Evolutionary conservation across 2,797 vertebrate species (phyloP).

Genomic region (Argentina silus): DNA sequence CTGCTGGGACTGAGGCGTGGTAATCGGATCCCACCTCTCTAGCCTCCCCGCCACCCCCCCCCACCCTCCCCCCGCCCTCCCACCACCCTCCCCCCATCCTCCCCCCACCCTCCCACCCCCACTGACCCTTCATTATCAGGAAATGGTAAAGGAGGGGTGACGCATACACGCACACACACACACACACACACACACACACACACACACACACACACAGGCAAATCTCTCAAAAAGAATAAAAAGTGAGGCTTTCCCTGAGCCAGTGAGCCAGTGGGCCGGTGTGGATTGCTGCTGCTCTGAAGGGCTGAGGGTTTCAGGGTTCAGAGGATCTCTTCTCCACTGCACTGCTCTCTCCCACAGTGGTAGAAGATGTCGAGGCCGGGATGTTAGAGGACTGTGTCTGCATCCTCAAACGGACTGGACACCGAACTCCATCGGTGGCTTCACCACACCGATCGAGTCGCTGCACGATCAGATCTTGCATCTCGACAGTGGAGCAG

Average conservation of each 20-base stretch:
- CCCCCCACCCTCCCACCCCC: neutral
- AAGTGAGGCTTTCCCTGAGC: neutral
- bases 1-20: constrained; percentile 19
- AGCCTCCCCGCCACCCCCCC: neutral
- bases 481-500: neutral
- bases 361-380: no score
- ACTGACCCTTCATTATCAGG: constrained; percentile 1
- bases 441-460: no score
- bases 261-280: no score
- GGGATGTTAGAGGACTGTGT: no score
- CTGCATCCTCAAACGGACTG: no score
- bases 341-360: no score
- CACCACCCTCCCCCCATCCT: neutral
- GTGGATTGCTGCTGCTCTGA: neutral
- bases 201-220: constrained; percentile 1
- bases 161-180: neutral
- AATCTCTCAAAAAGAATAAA: neutral
- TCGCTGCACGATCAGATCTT: no score
- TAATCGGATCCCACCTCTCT: constrained; percentile 12
- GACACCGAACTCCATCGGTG: no score
- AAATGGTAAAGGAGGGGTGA: neutral
- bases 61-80: neutral
- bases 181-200: constrained; percentile 12
- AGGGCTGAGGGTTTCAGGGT: neutral
- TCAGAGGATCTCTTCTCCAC: neutral